Conservation (phyloP, 2,888 invertebrate species). For the Brenthis daphne region DNA sequence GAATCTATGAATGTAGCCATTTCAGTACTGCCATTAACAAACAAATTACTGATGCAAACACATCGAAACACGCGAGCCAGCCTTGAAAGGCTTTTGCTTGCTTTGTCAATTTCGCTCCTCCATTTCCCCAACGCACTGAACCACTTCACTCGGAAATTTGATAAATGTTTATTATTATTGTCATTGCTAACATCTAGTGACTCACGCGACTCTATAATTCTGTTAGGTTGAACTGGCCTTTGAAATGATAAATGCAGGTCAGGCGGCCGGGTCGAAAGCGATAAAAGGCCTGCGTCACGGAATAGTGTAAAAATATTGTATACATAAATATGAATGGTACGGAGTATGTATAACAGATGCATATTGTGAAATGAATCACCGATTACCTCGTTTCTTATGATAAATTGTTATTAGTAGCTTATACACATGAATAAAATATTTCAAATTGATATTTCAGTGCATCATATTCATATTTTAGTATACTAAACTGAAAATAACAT, state of each 20-base stretch:
- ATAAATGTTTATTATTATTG: constrained; percentile 77
- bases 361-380: constrained; percentile 30
- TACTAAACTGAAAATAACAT: constrained; percentile 13
- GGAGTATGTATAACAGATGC: constrained; percentile 23
- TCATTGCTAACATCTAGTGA: constrained; percentile 65
- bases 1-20: constrained; percentile 77
- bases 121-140: constrained; percentile 53
- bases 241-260: constrained; percentile 45
- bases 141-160: constrained; percentile 55
- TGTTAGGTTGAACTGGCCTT: constrained; percentile 41
- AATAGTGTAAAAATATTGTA: constrained; percentile 30
- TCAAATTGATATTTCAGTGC: constrained; percentile 7
- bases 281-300: constrained; percentile 42
- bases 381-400: constrained; percentile 29
- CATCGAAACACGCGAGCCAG: constrained; percentile 76
- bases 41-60: constrained; percentile 82
- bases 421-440: constrained; percentile 18
- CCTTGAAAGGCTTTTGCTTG: constrained; percentile 78
- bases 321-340: constrained; percentile 22
- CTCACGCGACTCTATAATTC: constrained; percentile 48
- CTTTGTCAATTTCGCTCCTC: constrained; percentile 70
- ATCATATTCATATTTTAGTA: constrained; percentile 8
- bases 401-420: constrained; percentile 33
- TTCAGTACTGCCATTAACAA: constrained; percentile 76
- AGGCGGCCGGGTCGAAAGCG: constrained; percentile 44